Evolutionary conservation across 1,140 invertebrate species (phyloP).

Genomic region (Sminthurides bifidus): DNA sequence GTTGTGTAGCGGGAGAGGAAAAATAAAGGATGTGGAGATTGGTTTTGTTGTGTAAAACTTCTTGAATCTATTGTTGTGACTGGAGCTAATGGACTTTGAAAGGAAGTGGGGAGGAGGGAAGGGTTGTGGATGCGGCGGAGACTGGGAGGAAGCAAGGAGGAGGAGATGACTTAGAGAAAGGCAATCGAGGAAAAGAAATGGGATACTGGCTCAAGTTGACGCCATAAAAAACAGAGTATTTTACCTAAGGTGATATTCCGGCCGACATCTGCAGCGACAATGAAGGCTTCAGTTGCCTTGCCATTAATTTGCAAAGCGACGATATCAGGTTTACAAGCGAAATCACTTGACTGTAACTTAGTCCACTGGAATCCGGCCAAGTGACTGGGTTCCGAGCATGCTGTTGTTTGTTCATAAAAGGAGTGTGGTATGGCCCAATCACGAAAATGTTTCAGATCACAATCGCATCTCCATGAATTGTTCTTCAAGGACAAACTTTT

Average conservation of each 20-base stretch:
- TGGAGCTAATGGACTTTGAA: no score
- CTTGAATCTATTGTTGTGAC: no score
- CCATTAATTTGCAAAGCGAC: slow-evolving; percentile 42
- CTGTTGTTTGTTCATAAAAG: slow-evolving; percentile 51
- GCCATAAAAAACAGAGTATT: neutral
- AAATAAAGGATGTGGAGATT: no score
- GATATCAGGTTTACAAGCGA: slow-evolving; percentile 60
- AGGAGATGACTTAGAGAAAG: no score
- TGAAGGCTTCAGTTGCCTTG: slow-evolving; percentile 38
- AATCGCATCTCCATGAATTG: slow-evolving; percentile 84
- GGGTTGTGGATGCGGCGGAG: no score
- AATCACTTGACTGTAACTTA: slow-evolving; percentile 50
- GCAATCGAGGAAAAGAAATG: no score
- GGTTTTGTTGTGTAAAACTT: no score
- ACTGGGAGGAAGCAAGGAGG: no score
- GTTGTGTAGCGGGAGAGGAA: no score
- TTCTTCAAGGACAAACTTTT: slow-evolving; percentile 66
- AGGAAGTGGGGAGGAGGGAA: no score
- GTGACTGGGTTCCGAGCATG: slow-evolving; percentile 47
- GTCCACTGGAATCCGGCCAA: slow-evolving; percentile 52
- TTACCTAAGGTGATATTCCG: slow-evolving; percentile 55
- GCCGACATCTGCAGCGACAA: slow-evolving; percentile 56
- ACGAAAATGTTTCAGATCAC: slow-evolving; percentile 63
- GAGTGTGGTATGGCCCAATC: slow-evolving; percentile 61
- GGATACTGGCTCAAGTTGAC: no score